Evolutionary conservation across 2,797 vertebrate species (phyloP).

Genomic region (Lagodon rhomboides): DNA sequence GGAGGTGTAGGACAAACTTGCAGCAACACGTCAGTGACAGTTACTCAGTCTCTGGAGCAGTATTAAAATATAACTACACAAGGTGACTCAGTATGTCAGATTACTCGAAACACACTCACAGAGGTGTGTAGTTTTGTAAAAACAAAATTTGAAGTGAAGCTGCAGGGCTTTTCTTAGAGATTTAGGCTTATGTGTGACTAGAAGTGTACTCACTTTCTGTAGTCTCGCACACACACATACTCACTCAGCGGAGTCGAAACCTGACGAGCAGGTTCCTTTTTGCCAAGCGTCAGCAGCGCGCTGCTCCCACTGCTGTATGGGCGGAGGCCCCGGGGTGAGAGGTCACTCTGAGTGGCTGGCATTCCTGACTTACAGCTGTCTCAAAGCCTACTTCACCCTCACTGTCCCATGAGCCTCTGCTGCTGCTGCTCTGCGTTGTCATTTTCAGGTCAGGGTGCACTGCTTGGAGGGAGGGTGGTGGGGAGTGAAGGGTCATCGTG

Average conservation of each 20-base stretch:
- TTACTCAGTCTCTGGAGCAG: constrained; percentile 3
- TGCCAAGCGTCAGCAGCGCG: constrained; percentile 66
- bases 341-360: constrained; percentile 61
- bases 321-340: constrained; percentile 75
- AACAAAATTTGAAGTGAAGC: not conserved
- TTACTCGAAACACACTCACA: not conserved
- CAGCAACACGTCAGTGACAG: constrained; percentile 18
- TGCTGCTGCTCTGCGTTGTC: constrained; percentile 52
- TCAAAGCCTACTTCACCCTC: constrained; percentile 36
- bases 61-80: not conserved
- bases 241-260: constrained; percentile 57
- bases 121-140: no score
- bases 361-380: constrained; percentile 76
- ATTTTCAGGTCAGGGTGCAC: constrained; percentile 56
- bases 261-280: constrained; percentile 73
- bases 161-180: constrained; percentile 7
- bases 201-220: not conserved
- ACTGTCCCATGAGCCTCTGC: constrained; percentile 34
- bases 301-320: constrained; percentile 72
- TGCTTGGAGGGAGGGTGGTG: not conserved
- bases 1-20: constrained; percentile 35
- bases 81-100: not conserved
- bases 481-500: not conserved
- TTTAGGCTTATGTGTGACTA: not conserved
- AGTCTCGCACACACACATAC: not conserved